Evolutionary conservation across 2,797 vertebrate species (phyloP).

Genomic region (Sebastes flavidus): DNA sequence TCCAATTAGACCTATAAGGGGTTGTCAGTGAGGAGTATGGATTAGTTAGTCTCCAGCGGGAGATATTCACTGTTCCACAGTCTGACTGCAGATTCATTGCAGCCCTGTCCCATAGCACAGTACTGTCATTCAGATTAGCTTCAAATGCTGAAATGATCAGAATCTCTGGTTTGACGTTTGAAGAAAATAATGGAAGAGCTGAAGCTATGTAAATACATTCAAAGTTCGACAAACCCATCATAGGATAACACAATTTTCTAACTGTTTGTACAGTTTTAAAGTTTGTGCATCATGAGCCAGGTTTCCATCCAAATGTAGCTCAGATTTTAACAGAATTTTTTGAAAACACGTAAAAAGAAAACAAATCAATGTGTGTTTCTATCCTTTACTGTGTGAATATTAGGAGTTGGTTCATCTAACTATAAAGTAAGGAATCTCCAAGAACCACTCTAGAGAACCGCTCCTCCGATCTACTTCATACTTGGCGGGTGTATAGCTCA

Average conservation of each 20-base stretch:
- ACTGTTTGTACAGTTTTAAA: not conserved
- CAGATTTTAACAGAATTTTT: not conserved
- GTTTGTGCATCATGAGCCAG: not conserved
- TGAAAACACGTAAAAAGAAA: not conserved
- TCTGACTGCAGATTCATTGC: conserved; percentile 17
- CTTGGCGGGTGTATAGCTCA: too few species aligned
- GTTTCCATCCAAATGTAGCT: not conserved
- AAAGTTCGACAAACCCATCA: not conserved
- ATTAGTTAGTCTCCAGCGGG: conserved; percentile 26
- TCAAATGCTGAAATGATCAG: not conserved
- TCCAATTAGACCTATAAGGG: conserved; percentile 46
- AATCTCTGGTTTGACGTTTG: not conserved
- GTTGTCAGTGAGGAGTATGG: conserved; percentile 44
- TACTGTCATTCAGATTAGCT: not conserved
- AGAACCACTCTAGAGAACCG: too few species aligned
- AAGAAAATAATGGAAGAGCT: not conserved
- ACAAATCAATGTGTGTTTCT: not conserved
- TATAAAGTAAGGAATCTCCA: too few species aligned
- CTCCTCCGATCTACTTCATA: too few species aligned
- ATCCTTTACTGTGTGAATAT: not conserved
- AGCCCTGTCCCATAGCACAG: not conserved
- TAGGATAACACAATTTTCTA: not conserved
- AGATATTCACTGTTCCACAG: conserved; percentile 37
- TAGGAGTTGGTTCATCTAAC: not conserved
- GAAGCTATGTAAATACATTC: not conserved